Evolutionary conservation across 92 coral and sea anemone species (phyloP).

Genomic region (Micromussa lordhowensis): DNA sequence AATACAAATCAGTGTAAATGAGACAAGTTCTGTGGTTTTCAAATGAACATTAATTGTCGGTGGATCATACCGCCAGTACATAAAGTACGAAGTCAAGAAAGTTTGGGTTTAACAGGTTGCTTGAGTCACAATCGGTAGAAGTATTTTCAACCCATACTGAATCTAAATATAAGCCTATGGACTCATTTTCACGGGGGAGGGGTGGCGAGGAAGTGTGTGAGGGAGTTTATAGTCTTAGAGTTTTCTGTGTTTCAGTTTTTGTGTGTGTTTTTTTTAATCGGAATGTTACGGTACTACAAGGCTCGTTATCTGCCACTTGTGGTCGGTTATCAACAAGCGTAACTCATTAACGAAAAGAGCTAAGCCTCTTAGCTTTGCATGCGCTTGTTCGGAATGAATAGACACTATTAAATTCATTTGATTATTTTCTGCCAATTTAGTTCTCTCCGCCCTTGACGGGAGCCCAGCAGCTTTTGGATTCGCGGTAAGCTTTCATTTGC

Average conservation of each 20-base stretch:
- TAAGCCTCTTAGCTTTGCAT: background rate
- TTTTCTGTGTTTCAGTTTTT: background rate
- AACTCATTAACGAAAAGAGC: background rate
- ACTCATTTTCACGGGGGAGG: background rate
- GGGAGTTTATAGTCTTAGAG: too few species aligned
- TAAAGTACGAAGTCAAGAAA: too few species aligned
- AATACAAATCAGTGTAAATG: too few species aligned
- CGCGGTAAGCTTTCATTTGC: slow-evolving; percentile 70
- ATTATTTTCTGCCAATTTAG: slow-evolving; percentile 28
- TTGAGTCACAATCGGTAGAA: too few species aligned
- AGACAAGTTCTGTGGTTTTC: too few species aligned
- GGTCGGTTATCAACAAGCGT: background rate
- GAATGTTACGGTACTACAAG: background rate
- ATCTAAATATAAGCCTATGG: background rate
- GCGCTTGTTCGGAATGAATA: background rate
- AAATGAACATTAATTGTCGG: too few species aligned
- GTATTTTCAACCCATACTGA: background rate
- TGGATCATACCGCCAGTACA: too few species aligned
- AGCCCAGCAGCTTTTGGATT: slow-evolving; percentile 86
- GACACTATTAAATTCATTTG: background rate
- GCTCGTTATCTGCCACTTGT: background rate
- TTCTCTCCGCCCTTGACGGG: slow-evolving; percentile 72
- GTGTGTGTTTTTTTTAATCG: background rate
- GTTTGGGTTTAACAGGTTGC: too few species aligned
- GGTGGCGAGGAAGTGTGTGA: background rate